A percentile compares a stretch with the other conserved stretches of the same genome.
phyloP scores from a whole-genome alignment of 2,888 invertebrate species.

The Coremacera marginata region DNA sequence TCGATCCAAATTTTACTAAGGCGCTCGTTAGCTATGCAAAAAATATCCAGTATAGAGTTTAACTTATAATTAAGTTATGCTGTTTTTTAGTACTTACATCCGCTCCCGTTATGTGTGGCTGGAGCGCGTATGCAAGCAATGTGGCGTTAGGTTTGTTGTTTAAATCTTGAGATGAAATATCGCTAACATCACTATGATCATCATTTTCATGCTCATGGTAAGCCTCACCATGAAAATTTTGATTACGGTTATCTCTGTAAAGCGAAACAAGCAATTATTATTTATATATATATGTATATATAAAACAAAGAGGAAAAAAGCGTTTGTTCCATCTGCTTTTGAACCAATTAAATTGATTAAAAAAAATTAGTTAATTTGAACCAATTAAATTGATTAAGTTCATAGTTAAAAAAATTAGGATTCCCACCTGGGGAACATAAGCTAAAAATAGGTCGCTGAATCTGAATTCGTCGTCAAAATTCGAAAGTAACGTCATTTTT shows the following conservation, averaged over 20 bases:
- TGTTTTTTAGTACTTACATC: conserved; percentile 74
- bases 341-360: no score
- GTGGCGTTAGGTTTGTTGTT: conserved; percentile 77
- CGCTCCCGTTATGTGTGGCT: conserved; percentile 81
- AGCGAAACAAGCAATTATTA: background rate
- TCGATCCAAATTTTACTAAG: conserved; percentile 79
- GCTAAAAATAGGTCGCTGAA: no score
- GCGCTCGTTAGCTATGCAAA: conserved; percentile 80
- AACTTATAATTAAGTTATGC: background rate
- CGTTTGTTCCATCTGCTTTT: no score
- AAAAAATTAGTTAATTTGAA: no score
- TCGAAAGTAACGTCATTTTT: no score
- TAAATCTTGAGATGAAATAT: conserved; percentile 64
- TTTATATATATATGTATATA: no score
- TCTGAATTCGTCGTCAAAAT: no score
- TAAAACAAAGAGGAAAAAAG: no score
- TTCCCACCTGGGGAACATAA: no score
- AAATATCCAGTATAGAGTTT: background rate
- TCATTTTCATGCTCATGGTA: conserved; percentile 59
- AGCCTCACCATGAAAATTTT: conserved; percentile 49
- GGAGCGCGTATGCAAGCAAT: conserved; percentile 81
- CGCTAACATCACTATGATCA: conserved; percentile 59
- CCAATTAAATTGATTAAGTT: no score
- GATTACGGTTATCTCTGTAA: conserved; percentile 51
- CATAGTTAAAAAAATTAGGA: no score